Conservation (phyloP, 2,888 invertebrate genomes). For the Dryadula phaetusa region DNA sequence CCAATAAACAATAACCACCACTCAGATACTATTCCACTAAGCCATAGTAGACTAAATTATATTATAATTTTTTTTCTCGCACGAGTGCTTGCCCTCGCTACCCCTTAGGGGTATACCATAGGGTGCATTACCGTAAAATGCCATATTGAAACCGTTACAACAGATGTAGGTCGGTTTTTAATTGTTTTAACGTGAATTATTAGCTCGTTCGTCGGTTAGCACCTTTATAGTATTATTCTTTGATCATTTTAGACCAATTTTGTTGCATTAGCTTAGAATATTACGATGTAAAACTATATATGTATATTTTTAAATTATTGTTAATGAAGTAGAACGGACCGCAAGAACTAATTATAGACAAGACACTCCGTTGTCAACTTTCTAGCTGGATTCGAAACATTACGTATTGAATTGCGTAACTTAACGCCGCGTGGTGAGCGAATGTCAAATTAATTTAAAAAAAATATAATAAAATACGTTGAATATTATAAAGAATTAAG, state of each 20-base stretch:
- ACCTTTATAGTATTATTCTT: slow-evolving; percentile 34
- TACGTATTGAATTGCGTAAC: no score
- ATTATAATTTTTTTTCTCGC: slow-evolving; percentile 34
- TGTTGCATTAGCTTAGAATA: background rate
- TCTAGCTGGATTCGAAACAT: no score
- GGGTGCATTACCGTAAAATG: slow-evolving; percentile 54
- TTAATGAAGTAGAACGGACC: no score
- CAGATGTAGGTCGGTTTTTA: slow-evolving; percentile 57
- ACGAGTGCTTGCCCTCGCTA: slow-evolving; percentile 37
- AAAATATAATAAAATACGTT: no score
- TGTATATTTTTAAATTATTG: no score
- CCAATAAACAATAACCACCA: no score
- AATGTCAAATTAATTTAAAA: no score
- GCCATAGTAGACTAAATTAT: background rate
- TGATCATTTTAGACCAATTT: background rate
- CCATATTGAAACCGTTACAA: slow-evolving; percentile 62
- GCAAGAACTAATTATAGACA: no score
- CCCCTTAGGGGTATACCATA: slow-evolving; percentile 18
- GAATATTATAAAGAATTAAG: no score
- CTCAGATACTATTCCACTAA: background rate
- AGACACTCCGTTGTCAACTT: no score
- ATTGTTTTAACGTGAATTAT: slow-evolving; percentile 49
- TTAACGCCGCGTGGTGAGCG: no score
- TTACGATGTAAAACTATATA: no score
- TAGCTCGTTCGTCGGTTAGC: slow-evolving; percentile 39